These are phyloP conservation scores for Camelus dromedarius DNA, from an alignment of 2,113 vertebrate genomes.

Conservation along the genomic window DNA sequence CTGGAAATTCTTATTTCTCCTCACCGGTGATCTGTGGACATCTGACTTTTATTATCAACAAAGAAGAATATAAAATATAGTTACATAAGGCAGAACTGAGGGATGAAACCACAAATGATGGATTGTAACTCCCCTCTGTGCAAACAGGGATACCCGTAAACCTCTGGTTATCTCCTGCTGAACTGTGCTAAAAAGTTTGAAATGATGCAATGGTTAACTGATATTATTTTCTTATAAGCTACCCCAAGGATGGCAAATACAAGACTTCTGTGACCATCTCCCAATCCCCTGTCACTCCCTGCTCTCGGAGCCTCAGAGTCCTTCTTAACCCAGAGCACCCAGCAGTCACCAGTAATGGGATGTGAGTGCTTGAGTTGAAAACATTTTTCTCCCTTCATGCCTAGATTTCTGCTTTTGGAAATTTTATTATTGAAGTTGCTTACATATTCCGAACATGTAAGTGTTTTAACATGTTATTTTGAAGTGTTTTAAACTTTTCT, in stretches of 20 bases:
- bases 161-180: neutral
- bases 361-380: neutral
- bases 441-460: neutral
- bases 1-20: slow-evolving; percentile 4
- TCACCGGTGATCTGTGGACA: neutral
- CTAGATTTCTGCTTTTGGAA: neutral
- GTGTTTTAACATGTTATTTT: neutral
- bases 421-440: slow-evolving; percentile 17
- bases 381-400: neutral
- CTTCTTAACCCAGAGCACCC: neutral
- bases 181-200: neutral
- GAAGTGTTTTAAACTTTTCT: slow-evolving; percentile 11
- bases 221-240: neutral
- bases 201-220: neutral
- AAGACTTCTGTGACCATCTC: neutral
- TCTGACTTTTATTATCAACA: neutral
- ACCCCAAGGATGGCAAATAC: neutral
- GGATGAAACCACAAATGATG: neutral
- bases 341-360: neutral
- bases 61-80: neutral
- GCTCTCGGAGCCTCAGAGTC: neutral
- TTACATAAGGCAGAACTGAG: neutral
- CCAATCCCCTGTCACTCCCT: neutral
- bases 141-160: neutral
- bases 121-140: neutral